Base-by-base conservation (phyloP, 1,140 invertebrate species). In the Elymnias hypermnestra region DNA sequence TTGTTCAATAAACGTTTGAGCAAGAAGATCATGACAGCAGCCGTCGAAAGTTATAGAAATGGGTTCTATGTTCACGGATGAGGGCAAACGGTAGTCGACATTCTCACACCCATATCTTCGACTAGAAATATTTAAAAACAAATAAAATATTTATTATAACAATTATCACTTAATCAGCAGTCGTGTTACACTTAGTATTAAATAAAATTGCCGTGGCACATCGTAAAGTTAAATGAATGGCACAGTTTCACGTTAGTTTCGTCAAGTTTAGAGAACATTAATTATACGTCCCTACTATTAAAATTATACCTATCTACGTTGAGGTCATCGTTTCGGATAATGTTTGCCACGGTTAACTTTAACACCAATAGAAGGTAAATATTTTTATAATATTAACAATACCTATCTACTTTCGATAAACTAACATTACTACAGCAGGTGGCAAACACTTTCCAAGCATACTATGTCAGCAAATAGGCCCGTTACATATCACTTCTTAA, bases 161-260 rank as follows among this genome's bases (percentile, higher is more conserved):
- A 72, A 67, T 75, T 81, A 84, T 84, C 72, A 78, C 76, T 72
- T 79, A 77, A 63, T 65, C 71, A 81, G 76, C 74, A 83, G 74
- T 84, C 74, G 57, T 76, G 72, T 83, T 78, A 81, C 53, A 71
- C 74, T 73, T 78, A 81, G 63, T 67, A 70, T 71, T 73, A 72
- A 77, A 68, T 53, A 65, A 72, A 69, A 72, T 66, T 77, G 74
- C 77, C 72, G 77, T 81, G 77, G 77, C 77, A 82, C 74, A 63
- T 74, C 62, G 63, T 77, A 77, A 77, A 82, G 77, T 82, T 82
- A 81, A 75, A 77, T 73, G 64, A 81, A 85, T 85, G 78, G 81
- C 81, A 85, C 81, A 83, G 66, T 85, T 85, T 85, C 81, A 85
- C 81, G 81, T 85, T 85, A 85, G 81, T 83, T 78, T 73, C 59